Percentiles rank a stretch among this genome's conserved stretches.
These are phyloP conservation scores for Cotesia typhae DNA, from an alignment of 1,140 invertebrate genomes.

Conservation along the genomic window DNA sequence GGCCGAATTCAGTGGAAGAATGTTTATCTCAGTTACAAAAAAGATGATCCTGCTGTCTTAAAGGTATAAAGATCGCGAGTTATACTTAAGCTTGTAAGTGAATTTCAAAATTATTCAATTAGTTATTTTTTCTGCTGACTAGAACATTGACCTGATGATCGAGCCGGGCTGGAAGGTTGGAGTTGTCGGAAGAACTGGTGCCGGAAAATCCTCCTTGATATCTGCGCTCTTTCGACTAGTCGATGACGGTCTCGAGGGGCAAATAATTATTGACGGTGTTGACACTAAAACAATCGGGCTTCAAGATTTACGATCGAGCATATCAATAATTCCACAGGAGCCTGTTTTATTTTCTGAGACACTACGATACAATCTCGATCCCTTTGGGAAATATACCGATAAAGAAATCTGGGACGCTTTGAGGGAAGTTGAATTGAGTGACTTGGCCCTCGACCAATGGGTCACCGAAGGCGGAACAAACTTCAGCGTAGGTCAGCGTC, in stretches of 20 bases:
- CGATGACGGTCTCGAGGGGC: constrained; percentile 52
- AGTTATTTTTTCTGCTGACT: not conserved
- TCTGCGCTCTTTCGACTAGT: constrained; percentile 76
- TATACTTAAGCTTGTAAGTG: constrained; percentile 29
- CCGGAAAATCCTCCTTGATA: constrained; percentile 85
- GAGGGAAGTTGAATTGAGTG: constrained; percentile 69
- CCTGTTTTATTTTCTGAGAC: constrained; percentile 83
- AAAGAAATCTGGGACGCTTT: constrained; percentile 66
- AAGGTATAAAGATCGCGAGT: constrained; percentile 59
- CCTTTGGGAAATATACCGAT: constrained; percentile 77
- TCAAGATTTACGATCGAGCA: constrained; percentile 74
- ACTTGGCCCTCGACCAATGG: constrained; percentile 69
- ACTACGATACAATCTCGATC: constrained; percentile 86
- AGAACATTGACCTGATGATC: constrained; percentile 70
- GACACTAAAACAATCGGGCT: constrained; percentile 73
- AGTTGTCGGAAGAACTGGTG: constrained; percentile 79
- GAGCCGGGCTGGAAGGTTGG: constrained; percentile 77
- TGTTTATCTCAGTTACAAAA: constrained; percentile 74
- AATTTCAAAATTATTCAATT: not conserved
- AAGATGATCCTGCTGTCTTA: constrained; percentile 72
- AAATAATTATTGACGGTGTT: constrained; percentile 74
- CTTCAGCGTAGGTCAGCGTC: constrained; percentile 87
- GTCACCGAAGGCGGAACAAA: constrained; percentile 80
- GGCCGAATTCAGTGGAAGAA: constrained; percentile 67
- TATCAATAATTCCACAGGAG: constrained; percentile 88